These are phyloP conservation scores for Megalonaias nervosa DNA, from an alignment of 1,140 invertebrate genomes.

Conservation along the genomic window DNA sequence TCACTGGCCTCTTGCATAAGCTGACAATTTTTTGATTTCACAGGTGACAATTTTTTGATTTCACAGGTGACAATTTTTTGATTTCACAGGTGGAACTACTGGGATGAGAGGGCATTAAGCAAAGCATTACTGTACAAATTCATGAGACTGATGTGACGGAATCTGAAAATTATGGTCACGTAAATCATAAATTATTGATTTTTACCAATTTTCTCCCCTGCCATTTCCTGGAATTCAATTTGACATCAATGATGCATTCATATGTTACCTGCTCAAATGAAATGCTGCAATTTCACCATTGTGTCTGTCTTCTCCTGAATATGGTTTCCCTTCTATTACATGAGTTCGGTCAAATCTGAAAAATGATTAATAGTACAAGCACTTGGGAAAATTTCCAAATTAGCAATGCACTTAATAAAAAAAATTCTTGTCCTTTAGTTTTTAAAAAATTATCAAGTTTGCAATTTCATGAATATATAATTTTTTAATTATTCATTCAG, in stretches of 20 bases:
- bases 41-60: too few species aligned
- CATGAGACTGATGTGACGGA: too few species aligned
- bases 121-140: too few species aligned
- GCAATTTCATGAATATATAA: not conserved
- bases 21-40: too few species aligned
- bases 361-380: constrained; percentile 11
- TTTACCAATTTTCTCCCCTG: not conserved
- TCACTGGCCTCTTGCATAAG: too few species aligned
- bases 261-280: constrained; percentile 80
- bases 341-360: constrained; percentile 81
- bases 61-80: too few species aligned
- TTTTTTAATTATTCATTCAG: not conserved
- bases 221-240: too few species aligned
- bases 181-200: not conserved
- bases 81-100: too few species aligned
- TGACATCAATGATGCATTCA: too few species aligned
- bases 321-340: constrained; percentile 85
- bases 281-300: constrained; percentile 97
- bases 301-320: constrained; percentile 91
- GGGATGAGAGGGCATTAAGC: too few species aligned
- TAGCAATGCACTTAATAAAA: not conserved
- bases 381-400: not conserved
- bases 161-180: too few species aligned
- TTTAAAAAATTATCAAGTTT: not conserved
- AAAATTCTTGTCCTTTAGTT: not conserved